Percentiles rank a stretch among this genome's conserved stretches.
Evolutionary conservation across 2,888 invertebrate genomes (phyloP).

Genomic region (Drosophila setosimentum): DNA sequence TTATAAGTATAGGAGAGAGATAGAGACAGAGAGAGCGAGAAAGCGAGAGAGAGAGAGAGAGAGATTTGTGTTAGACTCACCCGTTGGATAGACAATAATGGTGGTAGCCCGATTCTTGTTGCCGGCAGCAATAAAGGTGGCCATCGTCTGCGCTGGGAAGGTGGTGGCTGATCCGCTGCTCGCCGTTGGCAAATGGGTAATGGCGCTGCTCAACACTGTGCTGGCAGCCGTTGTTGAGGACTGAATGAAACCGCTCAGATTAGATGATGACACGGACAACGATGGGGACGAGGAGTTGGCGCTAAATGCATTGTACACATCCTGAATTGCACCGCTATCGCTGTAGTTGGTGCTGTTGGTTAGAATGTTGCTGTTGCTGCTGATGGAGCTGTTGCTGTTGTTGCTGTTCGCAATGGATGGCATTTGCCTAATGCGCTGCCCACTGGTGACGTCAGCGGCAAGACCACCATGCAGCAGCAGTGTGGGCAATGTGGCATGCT

Average conservation of each 20-base stretch:
- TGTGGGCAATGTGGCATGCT: conserved; percentile 63
- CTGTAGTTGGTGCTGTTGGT: conserved; percentile 6
- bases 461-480: conserved; percentile 47
- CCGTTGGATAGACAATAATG: conserved; percentile 90
- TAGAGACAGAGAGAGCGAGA: too few relatives aligned
- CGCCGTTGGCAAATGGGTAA: conserved; percentile 43
- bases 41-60: too few relatives aligned
- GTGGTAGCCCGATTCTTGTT: conserved; percentile 90
- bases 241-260: conserved; percentile 59
- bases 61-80: conserved; percentile 84
- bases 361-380: neutral
- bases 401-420: conserved; percentile 5
- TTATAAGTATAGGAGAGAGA: neutral
- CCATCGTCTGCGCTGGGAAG: conserved; percentile 82
- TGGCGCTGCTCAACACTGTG: conserved; percentile 56
- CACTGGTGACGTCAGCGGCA: conserved; percentile 39
- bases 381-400: conserved; percentile 2
- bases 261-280: conserved; percentile 6
- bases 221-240: conserved; percentile 73
- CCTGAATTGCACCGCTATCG: conserved; percentile 7
- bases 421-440: conserved; percentile 48
- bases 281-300: conserved; percentile 3
- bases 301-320: conserved; percentile 55
- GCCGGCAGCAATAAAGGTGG: conserved; percentile 83
- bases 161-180: conserved; percentile 59